Percentiles rank a stretch among this genome's conserved stretches.
Conservation (phyloP, 2,888 invertebrate species). For the Acrocyrtus sp. region DNA sequence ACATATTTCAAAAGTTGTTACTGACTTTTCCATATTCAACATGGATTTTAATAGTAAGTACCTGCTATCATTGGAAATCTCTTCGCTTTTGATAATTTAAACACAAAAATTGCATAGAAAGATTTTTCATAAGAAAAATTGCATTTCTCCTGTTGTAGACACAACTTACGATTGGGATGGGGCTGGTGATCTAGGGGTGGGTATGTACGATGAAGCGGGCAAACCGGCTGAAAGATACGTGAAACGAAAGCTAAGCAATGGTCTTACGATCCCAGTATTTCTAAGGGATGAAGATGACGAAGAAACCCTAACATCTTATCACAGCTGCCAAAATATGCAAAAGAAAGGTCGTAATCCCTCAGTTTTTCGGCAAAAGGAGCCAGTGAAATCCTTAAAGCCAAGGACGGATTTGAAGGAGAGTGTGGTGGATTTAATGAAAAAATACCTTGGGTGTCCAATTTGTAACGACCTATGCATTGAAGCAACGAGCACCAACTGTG, state of each 20-base stretch:
- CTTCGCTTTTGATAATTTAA: too few relatives aligned
- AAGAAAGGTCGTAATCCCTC: background rate
- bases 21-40: too few relatives aligned
- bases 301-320: background rate
- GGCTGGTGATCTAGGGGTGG: background rate
- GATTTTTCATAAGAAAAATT: background rate
- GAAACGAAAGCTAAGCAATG: conserved; percentile 1
- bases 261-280: conserved; percentile 8
- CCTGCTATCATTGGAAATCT: too few relatives aligned
- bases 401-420: background rate
- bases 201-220: background rate
- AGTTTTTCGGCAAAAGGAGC: background rate
- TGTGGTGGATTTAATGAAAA: background rate
- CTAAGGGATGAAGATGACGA: conserved; percentile 3
- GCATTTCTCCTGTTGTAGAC: too few relatives aligned
- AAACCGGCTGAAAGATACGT: background rate
- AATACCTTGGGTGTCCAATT: conserved; percentile 32
- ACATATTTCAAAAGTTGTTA: too few relatives aligned
- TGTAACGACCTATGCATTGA: conserved; percentile 34
- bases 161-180: conserved; percentile 4
- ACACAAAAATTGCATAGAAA: background rate
- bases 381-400: background rate
- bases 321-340: background rate
- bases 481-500: conserved; percentile 38
- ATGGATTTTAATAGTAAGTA: too few relatives aligned